Conservation (phyloP, 1,140 invertebrate species). For the Sarcophaga bullata region DNA sequence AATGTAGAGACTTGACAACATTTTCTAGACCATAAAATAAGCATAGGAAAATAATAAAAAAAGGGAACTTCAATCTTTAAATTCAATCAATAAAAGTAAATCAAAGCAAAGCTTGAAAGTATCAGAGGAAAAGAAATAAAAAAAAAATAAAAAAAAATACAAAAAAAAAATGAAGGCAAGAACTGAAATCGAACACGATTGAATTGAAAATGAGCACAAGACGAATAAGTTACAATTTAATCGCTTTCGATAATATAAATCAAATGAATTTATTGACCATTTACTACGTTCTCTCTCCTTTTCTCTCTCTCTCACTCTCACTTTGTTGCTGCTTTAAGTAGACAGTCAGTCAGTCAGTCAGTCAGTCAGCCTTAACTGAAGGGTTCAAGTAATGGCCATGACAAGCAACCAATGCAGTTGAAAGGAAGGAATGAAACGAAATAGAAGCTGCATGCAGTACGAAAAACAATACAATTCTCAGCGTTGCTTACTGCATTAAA, state of each 20-base stretch:
- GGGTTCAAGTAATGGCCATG: neutral
- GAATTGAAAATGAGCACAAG: neutral
- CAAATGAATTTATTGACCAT: conserved; percentile 36
- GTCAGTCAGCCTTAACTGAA: neutral
- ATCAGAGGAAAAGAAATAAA: neutral
- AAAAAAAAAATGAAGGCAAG: no score
- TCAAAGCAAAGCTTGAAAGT: neutral
- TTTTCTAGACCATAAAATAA: no score
- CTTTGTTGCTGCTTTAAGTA: no score
- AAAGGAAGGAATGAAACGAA: no score
- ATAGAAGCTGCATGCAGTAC: neutral
- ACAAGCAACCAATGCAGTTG: neutral
- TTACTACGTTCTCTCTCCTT: neutral
- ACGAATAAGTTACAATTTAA: conserved; percentile 29
- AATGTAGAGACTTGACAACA: no score
- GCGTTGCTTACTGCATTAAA: no score
- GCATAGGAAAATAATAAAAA: conserved; percentile 51
- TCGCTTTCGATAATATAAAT: conserved; percentile 27
- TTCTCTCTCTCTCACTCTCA: no score
- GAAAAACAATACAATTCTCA: neutral
- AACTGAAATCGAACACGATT: neutral
- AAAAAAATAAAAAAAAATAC: neutral
- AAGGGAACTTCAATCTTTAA: conserved; percentile 41
- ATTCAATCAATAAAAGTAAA: conserved; percentile 6
- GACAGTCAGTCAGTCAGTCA: neutral